Base-by-base conservation (phyloP, 1,140 invertebrate species). In the Tetramorium simillimum region DNA sequence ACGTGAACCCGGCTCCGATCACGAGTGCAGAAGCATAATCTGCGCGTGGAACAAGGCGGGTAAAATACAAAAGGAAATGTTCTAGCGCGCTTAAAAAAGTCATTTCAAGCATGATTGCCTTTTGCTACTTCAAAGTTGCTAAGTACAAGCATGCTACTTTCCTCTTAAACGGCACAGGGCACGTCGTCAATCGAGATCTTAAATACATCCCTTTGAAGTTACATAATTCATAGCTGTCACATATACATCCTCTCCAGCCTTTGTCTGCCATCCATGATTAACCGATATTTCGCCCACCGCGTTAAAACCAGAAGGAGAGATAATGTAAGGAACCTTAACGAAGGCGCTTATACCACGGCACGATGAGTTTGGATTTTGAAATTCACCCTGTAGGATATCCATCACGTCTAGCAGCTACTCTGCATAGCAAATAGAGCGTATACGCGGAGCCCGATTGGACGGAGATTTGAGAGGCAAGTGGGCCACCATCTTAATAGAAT, bases 401-500 rank as follows among this genome's bases (percentile, higher is more conserved):
- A 89, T 91, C 90, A 85, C 72, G 82, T 80, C 43, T 84, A 69
- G 51, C 49, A 81, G 37, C 56, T 75, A 85, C 69, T 86, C 78
- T 86, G 86, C 86, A 90, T 87, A 82, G 86, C 60, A 89, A 91
- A 92, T 88, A 89, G 84, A 86, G 84, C 81, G 75, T 14, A 90
- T 88, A 65, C 33, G 33, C 46, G 51, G 14, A 75, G 49, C 62
- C 33, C 69, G 73, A 43, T 53, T 62, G n/a, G 53, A 67, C 63
- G 63, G 69, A n/a, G 33, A 37, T 62, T 86, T 58, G 78, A 62
- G 85, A 37, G 65, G 86, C 73, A 82, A 53, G 58, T 37, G 51
- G 82, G 63, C 80, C 86, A 65, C 77, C 89, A 92, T 91, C 91
- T 90, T 92, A 92, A 92, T 92, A 87, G 91, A 92, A 92, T 92